These are phyloP conservation scores for Hydractinia echinata DNA, from an alignment of 30 jellyfish, hydroid and myxozoan genomes.

Conservation along the genomic window DNA sequence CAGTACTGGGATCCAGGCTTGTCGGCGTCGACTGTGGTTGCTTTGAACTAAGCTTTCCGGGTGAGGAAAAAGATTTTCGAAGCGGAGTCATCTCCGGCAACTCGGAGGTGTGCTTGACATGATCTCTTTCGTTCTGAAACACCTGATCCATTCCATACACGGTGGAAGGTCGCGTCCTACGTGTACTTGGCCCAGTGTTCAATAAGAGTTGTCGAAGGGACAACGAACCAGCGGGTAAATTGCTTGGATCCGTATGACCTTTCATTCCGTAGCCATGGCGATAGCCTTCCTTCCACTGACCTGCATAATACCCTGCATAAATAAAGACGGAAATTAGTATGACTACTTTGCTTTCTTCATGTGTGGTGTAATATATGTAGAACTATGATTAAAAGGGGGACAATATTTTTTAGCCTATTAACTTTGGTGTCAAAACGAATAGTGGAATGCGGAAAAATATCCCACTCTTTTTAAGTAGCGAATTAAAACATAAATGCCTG, in stretches of 20 bases:
- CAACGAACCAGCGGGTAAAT: conserved; percentile 25
- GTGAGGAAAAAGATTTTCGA: neutral
- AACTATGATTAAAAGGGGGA: too few species aligned
- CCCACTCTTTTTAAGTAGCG: too few species aligned
- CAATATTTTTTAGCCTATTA: too few species aligned
- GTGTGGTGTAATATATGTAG: too few species aligned
- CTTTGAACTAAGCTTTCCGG: neutral
- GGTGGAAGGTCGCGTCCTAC: neutral
- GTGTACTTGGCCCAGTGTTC: neutral
- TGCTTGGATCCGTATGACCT: conserved; percentile 35
- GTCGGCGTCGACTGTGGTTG: too few species aligned
- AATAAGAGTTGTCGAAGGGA: conserved; percentile 16
- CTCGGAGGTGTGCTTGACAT: neutral
- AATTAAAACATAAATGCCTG: too few species aligned
- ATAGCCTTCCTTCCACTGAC: conserved; percentile 94
- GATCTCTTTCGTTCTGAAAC: neutral
- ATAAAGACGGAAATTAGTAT: neutral
- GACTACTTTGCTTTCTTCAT: too few species aligned
- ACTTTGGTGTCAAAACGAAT: too few species aligned
- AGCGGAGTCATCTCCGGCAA: neutral
- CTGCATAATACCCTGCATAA: conserved; percentile 78
- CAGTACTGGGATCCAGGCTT: neutral
- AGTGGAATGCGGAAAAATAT: too few species aligned
- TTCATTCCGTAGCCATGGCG: conserved; percentile 96
- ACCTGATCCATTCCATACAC: neutral